Base-by-base conservation (phyloP, 1,140 invertebrate genomes). In the Drosophila varians region DNA sequence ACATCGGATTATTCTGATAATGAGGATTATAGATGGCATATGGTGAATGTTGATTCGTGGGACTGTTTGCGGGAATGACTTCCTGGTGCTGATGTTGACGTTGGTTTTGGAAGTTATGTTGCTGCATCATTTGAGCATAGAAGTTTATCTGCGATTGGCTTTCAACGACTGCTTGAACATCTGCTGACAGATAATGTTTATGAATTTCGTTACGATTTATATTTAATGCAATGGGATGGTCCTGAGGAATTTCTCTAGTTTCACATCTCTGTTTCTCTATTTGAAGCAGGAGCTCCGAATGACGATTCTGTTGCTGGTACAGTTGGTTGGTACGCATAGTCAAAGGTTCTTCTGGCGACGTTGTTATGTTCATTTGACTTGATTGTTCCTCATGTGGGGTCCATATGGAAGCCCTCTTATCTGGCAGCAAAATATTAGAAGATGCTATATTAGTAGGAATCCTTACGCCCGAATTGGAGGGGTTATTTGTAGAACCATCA, bases 401-500 rank as follows among this genome's bases (percentile, higher is more conserved):
- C 82, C 82, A 87, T 12, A 88, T 61, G 18, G 77, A 42, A 3
- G 60, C 12, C 9, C 69, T 68, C 7, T 55, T 43, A 26, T 87
- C 82, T 16, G 65, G 26, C 16, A 53, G 28, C 46, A 87, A 57
- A 77, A 74, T 86, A 87, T 86, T 83, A 88, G 77, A 61, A 48
- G 74, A 60, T 65, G 64, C 46, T 75, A 87, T 38, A 34, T 77
- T 86, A 77, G 54, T 82, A 87, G 82, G 69, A 87, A 64, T 87
- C 72, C 73, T 80, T 69, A 86, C 34, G 46, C 75, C 77, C 62
- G 77, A 77, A 40, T 57, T 88, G 36, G 79, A 82, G 70, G 80
- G 69, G 65, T 87, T 77, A 68, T 48, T 82, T 74, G 46, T 83
- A 87, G 83, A 87, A 87, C 82, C 82, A 82, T 87, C 79, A 43